Percentiles rank a stretch among this genome's conserved stretches.
phyloP scores from a whole-genome alignment of 1,140 invertebrate genomes.

The Hylyphantes graminicola region DNA sequence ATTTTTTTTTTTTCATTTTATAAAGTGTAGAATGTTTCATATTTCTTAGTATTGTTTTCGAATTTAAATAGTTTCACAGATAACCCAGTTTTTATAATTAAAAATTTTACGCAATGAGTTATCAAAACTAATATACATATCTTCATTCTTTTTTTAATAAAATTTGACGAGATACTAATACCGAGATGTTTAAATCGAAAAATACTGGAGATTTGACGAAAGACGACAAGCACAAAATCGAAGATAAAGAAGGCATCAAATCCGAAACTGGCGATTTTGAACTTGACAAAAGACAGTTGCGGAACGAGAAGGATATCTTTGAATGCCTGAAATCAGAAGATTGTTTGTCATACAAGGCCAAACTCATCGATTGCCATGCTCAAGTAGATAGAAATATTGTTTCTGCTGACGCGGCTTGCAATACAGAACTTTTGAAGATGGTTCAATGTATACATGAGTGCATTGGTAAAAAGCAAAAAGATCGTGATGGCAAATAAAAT shows the following conservation, averaged over 20 bases:
- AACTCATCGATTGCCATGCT: conserved; percentile 6
- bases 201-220: background rate
- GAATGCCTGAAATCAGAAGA: conserved; percentile 3
- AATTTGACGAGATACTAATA: background rate
- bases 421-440: conserved; percentile 17
- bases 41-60: no score
- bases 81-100: no score
- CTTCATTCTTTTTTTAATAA: background rate
- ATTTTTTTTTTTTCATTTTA: no score
- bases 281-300: background rate
- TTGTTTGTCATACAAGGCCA: background rate
- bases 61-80: no score
- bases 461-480: background rate
- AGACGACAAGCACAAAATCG: background rate
- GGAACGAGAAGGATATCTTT: conserved; percentile 20
- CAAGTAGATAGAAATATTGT: background rate
- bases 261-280: background rate
- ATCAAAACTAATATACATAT: no score
- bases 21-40: no score
- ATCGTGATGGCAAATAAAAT: background rate
- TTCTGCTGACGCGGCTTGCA: background rate
- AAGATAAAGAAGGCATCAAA: background rate
- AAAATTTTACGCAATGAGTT: no score
- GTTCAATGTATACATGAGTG: conserved; percentile 12
- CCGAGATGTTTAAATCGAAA: background rate